phyloP scores from a whole-genome alignment of 2,113 vertebrate species.

The Hipposideros armiger region DNA sequence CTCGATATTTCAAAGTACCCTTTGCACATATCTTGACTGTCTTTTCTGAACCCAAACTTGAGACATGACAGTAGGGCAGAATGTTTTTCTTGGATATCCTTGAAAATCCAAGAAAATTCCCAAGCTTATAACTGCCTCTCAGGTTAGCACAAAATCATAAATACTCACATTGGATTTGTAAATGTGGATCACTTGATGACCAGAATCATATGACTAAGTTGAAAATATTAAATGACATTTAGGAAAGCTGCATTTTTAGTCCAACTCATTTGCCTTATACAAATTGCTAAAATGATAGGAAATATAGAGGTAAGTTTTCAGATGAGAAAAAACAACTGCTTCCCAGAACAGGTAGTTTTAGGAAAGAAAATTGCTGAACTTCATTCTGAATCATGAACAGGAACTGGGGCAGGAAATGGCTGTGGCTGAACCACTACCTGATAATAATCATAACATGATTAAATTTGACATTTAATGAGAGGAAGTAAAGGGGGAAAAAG shows the following conservation, averaged over 20 bases:
- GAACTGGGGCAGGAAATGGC: constrained; percentile 78
- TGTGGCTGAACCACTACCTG: constrained; percentile 76
- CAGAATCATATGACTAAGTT: neutral
- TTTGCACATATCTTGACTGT: neutral
- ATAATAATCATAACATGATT: constrained; percentile 75
- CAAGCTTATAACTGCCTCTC: neutral
- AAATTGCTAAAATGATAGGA: constrained; percentile 40
- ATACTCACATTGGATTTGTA: neutral
- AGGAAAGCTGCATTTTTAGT: constrained; percentile 45
- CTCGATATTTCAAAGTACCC: neutral
- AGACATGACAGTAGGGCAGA: neutral
- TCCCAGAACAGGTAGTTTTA: constrained; percentile 57
- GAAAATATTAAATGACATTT: constrained; percentile 37
- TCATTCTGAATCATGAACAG: constrained; percentile 59
- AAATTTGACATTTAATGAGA: constrained; percentile 79
- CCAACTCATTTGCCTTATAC: neutral
- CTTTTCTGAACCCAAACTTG: neutral
- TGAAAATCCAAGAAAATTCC: constrained; percentile 39
- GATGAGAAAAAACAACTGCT: constrained; percentile 2
- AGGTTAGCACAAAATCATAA: neutral
- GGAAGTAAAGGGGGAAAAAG: constrained; percentile 65
- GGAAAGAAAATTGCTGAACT: constrained; percentile 59
- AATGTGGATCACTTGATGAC: neutral
- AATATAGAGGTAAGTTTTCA: constrained; percentile 53
- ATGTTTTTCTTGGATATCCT: neutral